Base-by-base conservation (phyloP, 2,113 vertebrate genomes). In the Bubo bubo region DNA sequence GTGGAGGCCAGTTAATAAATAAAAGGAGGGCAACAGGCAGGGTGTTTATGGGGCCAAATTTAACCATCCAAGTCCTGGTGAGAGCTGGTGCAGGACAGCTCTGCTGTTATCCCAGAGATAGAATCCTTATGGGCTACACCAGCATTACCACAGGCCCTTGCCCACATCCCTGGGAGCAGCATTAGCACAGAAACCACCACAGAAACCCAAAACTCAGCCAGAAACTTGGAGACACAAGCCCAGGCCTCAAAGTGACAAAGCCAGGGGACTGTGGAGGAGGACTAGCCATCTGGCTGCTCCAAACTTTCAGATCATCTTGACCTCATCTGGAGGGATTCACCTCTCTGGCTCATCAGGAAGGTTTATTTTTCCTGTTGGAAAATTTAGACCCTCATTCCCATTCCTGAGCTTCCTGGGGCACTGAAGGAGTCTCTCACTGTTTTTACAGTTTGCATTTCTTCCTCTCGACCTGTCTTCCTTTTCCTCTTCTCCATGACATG, bases 401-500 rank as follows among this genome's bases (percentile, higher is more conserved):
- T 74, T 95, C 67, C 84, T 2, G 24, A 63, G 71, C 39, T 96
- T 88, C 71, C 71, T 3, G 5, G 85, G n/a, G 82, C 2, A 1
- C n/a, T 80, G 70, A 39, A 89, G 34, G 30, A 86, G 66, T 64
- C 63, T 47, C 82, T 67, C 76, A 32, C 70, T 96, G 92, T 82
- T 96, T 95, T 95, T 85, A 92, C 67, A 93, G 82, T 96, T 97
- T 70, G 55, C 3, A 0, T 70, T 86, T 39, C 90, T 97, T 96
- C 77, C 79, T 50, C 73, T 88, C 2, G 1, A 63, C 74, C 73
- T 81, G 56, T 87, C 94, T 95, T 77, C 68, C 85, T 94, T 63
- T 86, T 83, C 80, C 82, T 85, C 63, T 94, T 49, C 81, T 70
- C 88, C 14, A 2, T 64, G 79, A 93, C 79, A 67, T 0, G 9